Evolutionary conservation across 2,888 invertebrate genomes (phyloP).

Genomic region (Tipula confusa): DNA sequence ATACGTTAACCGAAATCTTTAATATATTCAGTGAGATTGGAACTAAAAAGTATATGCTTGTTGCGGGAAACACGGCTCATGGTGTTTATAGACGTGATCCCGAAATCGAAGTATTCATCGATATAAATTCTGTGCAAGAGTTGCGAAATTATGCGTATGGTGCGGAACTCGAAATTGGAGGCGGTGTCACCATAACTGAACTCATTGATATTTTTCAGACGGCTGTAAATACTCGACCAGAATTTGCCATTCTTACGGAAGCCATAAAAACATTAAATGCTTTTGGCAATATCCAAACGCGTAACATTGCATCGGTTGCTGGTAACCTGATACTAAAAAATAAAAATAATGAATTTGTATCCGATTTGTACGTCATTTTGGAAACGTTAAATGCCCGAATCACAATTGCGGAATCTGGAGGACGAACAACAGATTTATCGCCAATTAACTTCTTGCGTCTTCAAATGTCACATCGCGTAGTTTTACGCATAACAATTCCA

Average conservation of each 20-base stretch:
- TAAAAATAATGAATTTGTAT: constrained; percentile 53
- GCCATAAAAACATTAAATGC: constrained; percentile 37
- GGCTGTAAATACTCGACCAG: constrained; percentile 40
- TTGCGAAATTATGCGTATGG: constrained; percentile 51
- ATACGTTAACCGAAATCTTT: constrained; percentile 52
- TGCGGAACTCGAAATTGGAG: constrained; percentile 55
- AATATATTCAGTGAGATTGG: constrained; percentile 49
- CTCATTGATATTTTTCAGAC: constrained; percentile 48
- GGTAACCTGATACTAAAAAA: constrained; percentile 56
- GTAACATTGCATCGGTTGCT: constrained; percentile 61
- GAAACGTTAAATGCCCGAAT: constrained; percentile 48
- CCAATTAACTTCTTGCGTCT: constrained; percentile 45
- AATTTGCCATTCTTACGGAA: constrained; percentile 48
- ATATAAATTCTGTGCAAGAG: constrained; percentile 55
- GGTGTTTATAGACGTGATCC: constrained; percentile 50
- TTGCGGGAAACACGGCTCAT: constrained; percentile 73
- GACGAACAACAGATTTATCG: neutral
- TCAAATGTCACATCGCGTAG: constrained; percentile 50
- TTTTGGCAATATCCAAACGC: constrained; percentile 65
- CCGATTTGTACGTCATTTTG: constrained; percentile 52
- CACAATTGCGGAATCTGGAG: constrained; percentile 53
- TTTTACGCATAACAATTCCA: constrained; percentile 41
- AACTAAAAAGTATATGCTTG: constrained; percentile 56
- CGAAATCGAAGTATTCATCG: constrained; percentile 53
- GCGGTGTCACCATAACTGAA: constrained; percentile 53